Base-by-base conservation (phyloP, 1,140 invertebrate genomes). In the Cydia pomonella region DNA sequence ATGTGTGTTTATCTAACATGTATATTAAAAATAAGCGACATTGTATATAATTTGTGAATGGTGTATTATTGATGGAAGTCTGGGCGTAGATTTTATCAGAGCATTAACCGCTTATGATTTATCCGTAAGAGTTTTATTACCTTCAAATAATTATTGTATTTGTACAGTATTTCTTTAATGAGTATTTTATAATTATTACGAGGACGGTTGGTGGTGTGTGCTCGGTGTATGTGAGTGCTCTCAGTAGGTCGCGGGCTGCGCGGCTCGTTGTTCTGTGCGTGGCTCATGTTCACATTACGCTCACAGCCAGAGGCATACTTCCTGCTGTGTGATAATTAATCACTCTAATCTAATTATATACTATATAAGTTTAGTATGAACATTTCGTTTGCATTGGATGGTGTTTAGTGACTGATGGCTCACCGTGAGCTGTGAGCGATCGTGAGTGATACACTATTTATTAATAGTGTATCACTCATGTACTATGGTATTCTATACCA, bases 81-180 rank as follows among this genome's bases (percentile, higher is more conserved):
- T 73, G 77, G 84, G 77, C 76, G 82, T 89, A 84, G 82, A 84
- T 78, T 87, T 79, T 85, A 84, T 84, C 80, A 80, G 81, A 89
- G 85, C 84, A 84, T 84, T 81, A 81, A 84, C 84, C 84, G 84
- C 83, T 85, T 83, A 83, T 79, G 81, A 84, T 84, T 76, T 87
- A 84, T 84, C 74, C 79, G 84, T 89, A 87, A 86, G 81, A 86
- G 79, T 87, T 90, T 66, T 89, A 88, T 87, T 90, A 90, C 86
- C 87, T 85, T 88, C 79, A 86, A 86, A 87, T 88, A 87, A 87
- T 87, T 84, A 87, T 89, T 86, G 81, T 90, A 90, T 88, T 90
- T 93, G 91, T 93, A 93, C 91, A 92, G 90, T 92, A 92, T 92
- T 92, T 92, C 92, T 92, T 84, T 91, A 92, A 91, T 82, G 88